Evolutionary conservation across 2,113 vertebrate genomes (phyloP).

Genomic region (Micromys minutus): DNA sequence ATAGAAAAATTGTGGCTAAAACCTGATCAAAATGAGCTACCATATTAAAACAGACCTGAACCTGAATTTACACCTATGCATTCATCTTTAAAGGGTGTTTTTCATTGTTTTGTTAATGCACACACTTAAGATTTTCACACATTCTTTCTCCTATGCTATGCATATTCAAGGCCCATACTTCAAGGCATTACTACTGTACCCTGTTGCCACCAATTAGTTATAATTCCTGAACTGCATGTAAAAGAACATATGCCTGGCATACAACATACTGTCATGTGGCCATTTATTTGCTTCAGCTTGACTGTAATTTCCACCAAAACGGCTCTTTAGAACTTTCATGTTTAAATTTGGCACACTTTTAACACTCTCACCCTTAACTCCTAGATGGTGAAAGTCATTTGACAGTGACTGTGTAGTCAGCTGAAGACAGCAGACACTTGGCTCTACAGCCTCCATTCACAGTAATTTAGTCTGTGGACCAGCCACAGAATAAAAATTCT

Average conservation of each 20-base stretch:
- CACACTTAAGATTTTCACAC: neutral
- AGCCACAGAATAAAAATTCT: neutral
- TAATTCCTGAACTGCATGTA: neutral
- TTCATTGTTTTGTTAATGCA: neutral
- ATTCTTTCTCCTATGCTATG: neutral
- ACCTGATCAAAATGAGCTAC: neutral
- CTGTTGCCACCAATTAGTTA: neutral
- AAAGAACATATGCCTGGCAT: rapidly evolving
- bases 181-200: neutral
- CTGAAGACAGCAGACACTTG: neutral
- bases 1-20: neutral
- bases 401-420: neutral
- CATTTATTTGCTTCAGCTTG: neutral
- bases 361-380: neutral
- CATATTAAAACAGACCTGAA: neutral
- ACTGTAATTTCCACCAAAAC: neutral
- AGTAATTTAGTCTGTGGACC: neutral
- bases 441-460: neutral
- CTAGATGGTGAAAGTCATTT: neutral
- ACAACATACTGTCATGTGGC: rapidly evolving
- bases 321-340: neutral
- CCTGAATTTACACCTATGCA: neutral
- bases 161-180: neutral
- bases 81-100: neutral
- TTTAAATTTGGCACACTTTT: neutral